Conservation (phyloP, 1,140 invertebrate genomes). For the Pemphigus obesinymphae region DNA sequence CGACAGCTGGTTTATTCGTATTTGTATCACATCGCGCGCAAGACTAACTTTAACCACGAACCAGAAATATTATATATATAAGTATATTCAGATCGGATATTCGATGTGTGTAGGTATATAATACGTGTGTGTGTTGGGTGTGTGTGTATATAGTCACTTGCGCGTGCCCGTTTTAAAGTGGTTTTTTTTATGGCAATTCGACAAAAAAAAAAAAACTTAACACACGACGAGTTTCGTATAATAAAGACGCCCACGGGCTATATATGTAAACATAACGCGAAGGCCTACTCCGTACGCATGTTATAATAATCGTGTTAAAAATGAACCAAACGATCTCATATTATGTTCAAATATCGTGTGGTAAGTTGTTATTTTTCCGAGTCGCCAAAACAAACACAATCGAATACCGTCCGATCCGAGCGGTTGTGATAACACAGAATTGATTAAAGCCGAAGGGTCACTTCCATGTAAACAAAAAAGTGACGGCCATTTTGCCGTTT, state of each 20-base stretch:
- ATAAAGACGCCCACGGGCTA: background rate
- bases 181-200: background rate
- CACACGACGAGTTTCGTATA: background rate
- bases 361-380: background rate
- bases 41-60: background rate
- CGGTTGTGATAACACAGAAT: no score
- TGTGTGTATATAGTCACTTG: background rate
- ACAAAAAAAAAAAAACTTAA: background rate
- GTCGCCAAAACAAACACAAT: background rate
- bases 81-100: background rate
- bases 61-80: no score
- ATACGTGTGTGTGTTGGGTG: background rate
- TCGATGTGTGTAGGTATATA: background rate
- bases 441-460: no score
- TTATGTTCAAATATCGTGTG: no score
- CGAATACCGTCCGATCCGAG: background rate
- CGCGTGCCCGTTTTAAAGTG: background rate
- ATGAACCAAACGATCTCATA: background rate
- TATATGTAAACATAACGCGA: background rate
- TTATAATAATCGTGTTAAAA: background rate
- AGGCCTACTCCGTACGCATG: background rate
- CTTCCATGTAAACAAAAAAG: no score
- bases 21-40: background rate
- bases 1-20: background rate
- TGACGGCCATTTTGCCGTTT: no score